Percentiles rank a stretch among this genome's conserved stretches.
These are phyloP conservation scores for Macrostomum cliftonense DNA, from an alignment of 2,888 invertebrate genomes.

Conservation along the genomic window DNA sequence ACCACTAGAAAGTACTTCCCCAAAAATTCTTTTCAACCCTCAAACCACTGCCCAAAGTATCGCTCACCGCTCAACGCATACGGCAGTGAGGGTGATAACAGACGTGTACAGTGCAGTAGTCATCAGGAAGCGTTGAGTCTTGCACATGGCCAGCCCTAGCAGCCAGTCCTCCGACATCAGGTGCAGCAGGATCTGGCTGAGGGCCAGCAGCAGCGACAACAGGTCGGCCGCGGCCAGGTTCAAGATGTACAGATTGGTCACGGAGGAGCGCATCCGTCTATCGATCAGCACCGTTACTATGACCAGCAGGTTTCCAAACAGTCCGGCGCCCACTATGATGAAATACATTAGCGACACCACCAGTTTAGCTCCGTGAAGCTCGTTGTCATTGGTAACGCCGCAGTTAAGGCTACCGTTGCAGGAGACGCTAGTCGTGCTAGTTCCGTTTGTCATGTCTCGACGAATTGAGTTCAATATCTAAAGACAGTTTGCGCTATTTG, in stretches of 20 bases:
- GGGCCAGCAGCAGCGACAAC: conserved; percentile 27
- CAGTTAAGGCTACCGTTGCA: too few species aligned
- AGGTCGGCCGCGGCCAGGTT: conserved; percentile 34
- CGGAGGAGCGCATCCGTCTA: conserved; percentile 29
- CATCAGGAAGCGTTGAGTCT: conserved; percentile 34
- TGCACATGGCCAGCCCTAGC: conserved; percentile 28
- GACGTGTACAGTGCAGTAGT: conserved; percentile 38
- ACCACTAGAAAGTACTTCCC: too few species aligned
- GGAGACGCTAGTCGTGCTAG: too few species aligned
- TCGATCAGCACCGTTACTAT: conserved; percentile 29
- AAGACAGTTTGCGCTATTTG: too few species aligned
- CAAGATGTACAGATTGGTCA: conserved; percentile 34
- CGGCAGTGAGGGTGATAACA: conserved; percentile 37
- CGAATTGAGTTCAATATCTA: too few species aligned
- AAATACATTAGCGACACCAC: not conserved
- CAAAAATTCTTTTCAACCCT: too few species aligned
- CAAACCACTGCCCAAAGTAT: too few species aligned
- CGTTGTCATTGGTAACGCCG: too few species aligned
- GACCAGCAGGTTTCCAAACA: conserved; percentile 20
- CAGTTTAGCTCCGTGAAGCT: too few species aligned
- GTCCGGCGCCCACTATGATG: not conserved
- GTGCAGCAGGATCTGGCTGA: conserved; percentile 32
- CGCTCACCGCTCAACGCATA: conserved; percentile 38
- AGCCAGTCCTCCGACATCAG: conserved; percentile 30
- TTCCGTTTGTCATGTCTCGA: too few species aligned